A percentile compares a stretch with the other conserved stretches of the same genome.
phyloP scores from a whole-genome alignment of 2,888 invertebrate species.

The Patella pellucida region DNA sequence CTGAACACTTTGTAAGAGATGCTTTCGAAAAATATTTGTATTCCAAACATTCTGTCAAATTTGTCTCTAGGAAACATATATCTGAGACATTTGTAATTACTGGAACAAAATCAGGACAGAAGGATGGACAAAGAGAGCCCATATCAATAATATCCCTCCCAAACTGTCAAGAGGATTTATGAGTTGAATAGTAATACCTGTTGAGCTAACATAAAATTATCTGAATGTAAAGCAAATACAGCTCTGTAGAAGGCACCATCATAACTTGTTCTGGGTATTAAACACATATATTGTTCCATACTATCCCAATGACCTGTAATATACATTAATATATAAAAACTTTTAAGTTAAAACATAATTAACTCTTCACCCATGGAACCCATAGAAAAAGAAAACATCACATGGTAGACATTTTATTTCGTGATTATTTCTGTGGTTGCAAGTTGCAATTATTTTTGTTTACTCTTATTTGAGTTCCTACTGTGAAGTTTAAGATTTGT shows the following conservation, averaged over 20 bases:
- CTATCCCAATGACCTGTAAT: slow-evolving; percentile 85
- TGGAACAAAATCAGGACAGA: too few relatives aligned
- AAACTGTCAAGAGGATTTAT: not conserved
- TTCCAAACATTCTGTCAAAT: too few relatives aligned
- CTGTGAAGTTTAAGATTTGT: too few relatives aligned
- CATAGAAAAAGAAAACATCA: not conserved
- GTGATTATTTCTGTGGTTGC: too few relatives aligned
- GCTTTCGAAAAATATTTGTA: too few relatives aligned
- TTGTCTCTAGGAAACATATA: too few relatives aligned
- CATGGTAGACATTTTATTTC: not conserved
- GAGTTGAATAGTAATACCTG: slow-evolving; percentile 49
- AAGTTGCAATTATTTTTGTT: too few relatives aligned
- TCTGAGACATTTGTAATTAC: too few relatives aligned
- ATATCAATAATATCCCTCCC: not conserved
- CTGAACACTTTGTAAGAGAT: too few relatives aligned
- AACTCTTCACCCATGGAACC: not conserved
- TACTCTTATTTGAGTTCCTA: too few relatives aligned
- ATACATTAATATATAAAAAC: not conserved
- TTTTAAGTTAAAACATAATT: not conserved
- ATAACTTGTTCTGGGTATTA: slow-evolving; percentile 92
- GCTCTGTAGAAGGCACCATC: slow-evolving; percentile 97
- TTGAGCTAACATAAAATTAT: slow-evolving; percentile 66
- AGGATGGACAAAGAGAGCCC: too few relatives aligned
- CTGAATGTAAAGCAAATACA: slow-evolving; percentile 76
- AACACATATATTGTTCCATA: slow-evolving; percentile 90